A percentile compares a stretch with the other conserved stretches of the same genome.
These are phyloP conservation scores for Autographa pulchrina DNA, from an alignment of 2,888 invertebrate genomes.

Conservation along the genomic window DNA sequence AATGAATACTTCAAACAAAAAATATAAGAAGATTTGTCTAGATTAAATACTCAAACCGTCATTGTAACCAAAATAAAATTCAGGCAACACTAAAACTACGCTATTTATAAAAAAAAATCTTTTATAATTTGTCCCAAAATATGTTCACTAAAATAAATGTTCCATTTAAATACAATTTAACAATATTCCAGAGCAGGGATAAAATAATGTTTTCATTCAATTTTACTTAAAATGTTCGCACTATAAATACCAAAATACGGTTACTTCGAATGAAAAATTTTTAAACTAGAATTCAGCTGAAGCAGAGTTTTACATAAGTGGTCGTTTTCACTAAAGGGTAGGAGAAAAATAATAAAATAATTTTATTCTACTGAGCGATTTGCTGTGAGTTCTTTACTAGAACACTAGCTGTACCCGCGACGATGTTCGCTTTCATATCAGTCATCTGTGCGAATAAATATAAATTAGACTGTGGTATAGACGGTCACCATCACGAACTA, in stretches of 20 bases:
- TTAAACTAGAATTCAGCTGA: conserved; percentile 2
- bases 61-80: too few species aligned
- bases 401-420: too few species aligned
- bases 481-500: too few species aligned
- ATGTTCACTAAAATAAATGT: neutral
- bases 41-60: too few species aligned
- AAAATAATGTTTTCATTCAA: conserved; percentile 6
- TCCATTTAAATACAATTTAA: neutral
- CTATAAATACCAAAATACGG: neutral
- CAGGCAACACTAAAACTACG: neutral
- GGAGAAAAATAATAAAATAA: neutral
- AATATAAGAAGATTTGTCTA: too few species aligned
- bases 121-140: neutral
- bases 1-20: too few species aligned
- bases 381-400: too few species aligned
- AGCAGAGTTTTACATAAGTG: neutral
- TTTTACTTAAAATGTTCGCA: neutral
- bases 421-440: too few species aligned
- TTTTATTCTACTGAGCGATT: neutral
- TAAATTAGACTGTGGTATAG: too few species aligned
- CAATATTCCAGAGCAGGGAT: neutral
- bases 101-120: neutral
- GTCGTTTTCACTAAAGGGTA: neutral
- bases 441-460: too few species aligned
- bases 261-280: neutral